Base-by-base conservation (phyloP, 2,888 invertebrate species). In the Drosophila longiperda region DNA sequence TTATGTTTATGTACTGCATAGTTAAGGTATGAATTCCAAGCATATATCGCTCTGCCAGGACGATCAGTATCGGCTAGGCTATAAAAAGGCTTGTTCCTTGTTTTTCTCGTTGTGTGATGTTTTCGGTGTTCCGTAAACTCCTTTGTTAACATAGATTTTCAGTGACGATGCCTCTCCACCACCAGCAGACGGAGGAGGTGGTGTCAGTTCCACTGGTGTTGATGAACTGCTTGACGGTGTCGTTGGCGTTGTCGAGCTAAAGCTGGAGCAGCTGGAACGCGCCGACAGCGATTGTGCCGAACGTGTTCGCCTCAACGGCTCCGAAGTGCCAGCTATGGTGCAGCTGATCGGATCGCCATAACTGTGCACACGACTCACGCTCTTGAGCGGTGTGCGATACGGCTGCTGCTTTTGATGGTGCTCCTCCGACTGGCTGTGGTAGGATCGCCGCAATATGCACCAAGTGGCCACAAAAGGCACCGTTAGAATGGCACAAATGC, bases 401-500 rank as follows among this genome's bases (percentile, higher is more conserved):
- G 82, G 70, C 3, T 57, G 73, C 59, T 70, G 73, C 11, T 52
- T 65, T 26, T 69, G 36, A n/a, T n/a, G 66, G 50, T 75, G 70
- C 45, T 78, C 68, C 7, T 75, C 80, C 23, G 76, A 80, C 34
- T 87, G 80, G 20, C 68, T 90, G 66, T 91, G 76, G 66, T 92
- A 92, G 3, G 92, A 92, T 49, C 88, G 82, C 20, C 92, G 89
- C 20, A 93, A 76, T 49, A 92, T 92, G 23, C 90, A 90, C 70
- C 92, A 92, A 29, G 91, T 93, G 54, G 82, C 83, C 40, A 92
- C 66, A 69, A 92, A 93, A 66, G 92, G 92, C 75, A 93, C 90
- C 3, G 91, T 92, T 48, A 93, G 72, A 55, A 93, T 92, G 17
- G 88, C 78, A 67, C 82, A 75, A 54, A 92, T 76, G 29, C 92